Conservation (phyloP, 2,113 vertebrate species). For the Hemiscyllium ocellatum region DNA sequence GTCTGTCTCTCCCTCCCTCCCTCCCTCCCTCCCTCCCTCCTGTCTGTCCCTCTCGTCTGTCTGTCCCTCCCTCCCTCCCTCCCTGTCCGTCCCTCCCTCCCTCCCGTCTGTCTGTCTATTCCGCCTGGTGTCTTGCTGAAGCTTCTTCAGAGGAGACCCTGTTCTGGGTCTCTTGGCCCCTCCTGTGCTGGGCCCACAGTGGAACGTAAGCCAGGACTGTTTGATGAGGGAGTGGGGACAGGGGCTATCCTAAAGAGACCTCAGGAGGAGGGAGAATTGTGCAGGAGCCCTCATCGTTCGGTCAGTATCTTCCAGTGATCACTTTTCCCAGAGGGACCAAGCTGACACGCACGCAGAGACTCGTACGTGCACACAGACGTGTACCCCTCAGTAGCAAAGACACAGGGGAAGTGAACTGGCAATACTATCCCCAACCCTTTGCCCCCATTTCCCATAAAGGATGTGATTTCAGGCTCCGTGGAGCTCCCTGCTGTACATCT, state of each 20-base stretch:
- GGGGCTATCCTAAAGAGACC: too few relatives aligned
- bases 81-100: too few relatives aligned
- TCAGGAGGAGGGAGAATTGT: too few relatives aligned
- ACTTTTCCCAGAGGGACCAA: too few relatives aligned
- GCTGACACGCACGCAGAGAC: too few relatives aligned
- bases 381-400: neutral
- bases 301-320: neutral
- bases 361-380: too few relatives aligned
- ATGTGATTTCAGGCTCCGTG: neutral
- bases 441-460: neutral
- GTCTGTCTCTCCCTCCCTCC: too few relatives aligned
- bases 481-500: neutral
- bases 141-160: neutral
- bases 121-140: too few relatives aligned
- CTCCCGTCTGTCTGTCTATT: too few relatives aligned
- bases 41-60: neutral
- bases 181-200: neutral
- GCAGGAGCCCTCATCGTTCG: too few relatives aligned
- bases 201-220: neutral
- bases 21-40: too few relatives aligned
- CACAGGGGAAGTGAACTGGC: neutral
- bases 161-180: neutral
- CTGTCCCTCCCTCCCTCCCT: neutral
- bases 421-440: too few relatives aligned
- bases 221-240: neutral